Evolutionary conservation across 2,113 vertebrate species (phyloP), one percentile per base, ranked within the genome.

Genomic region (Neolamprologus fasciatus): DNA sequence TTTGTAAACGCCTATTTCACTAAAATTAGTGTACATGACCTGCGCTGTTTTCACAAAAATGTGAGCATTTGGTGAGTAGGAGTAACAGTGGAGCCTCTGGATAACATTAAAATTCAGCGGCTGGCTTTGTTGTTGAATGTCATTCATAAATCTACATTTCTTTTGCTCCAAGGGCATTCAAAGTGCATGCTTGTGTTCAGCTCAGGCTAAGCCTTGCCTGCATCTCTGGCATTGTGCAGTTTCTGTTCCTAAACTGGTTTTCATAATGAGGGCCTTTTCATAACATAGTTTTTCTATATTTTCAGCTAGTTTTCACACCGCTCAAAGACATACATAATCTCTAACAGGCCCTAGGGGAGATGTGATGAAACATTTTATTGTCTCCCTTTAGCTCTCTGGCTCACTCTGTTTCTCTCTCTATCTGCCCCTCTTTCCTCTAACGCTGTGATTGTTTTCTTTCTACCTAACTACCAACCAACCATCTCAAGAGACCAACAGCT

Each of bases 401-500:
- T 40, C 26, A 50, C 14, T 81, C 28, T 80, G 53, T 85, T 63
- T 86, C 21, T 68, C 17, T 84, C 8, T 61, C 51, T 50, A 8
- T 83, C 9, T 86, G n/a, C 6, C 63, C 82, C 58, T 84, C 61
- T 85, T 47, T 81, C 58, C 55, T 84, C 47, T 23, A 83, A 83
- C 53, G 81, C 19, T 68, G 35, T 96, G 94, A 94, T 92, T 94
- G 90, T 85, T 73, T 71, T 87, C 37, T 78, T 85, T 61, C 40
- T 84, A 33, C 45, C 47, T 83, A 37, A 83, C 78, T 71, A 73
- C 86, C 85, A 78, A 84, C 45, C 92, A 84, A 92, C 95, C 95
- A 96, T 96, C 96, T 97, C 97, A 94, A 86, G 96, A 97, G 97
- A 96, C 96, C 92, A 89, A 95, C 96, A 96, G 97, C 97, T 98